A percentile compares a stretch with the other conserved stretches of the same genome.
Conservation (phyloP, 2,797 vertebrate genomes). For the Halcyon smyrnensis region DNA sequence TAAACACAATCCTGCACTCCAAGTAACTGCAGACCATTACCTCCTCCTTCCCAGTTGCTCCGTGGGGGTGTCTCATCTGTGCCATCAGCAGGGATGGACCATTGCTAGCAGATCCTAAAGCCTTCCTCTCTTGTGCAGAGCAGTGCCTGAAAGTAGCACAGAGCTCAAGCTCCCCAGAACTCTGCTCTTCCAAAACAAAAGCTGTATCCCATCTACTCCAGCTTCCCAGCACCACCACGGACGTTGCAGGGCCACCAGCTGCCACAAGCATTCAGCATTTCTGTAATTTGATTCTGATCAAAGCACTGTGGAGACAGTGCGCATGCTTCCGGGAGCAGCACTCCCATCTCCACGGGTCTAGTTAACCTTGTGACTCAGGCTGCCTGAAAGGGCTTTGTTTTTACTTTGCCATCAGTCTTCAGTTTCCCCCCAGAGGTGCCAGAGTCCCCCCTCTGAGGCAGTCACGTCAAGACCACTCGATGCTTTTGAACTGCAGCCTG, state of each 20-base stretch:
- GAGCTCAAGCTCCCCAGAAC: neutral
- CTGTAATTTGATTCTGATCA: neutral
- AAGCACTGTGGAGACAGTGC: neutral
- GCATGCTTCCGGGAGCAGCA: neutral
- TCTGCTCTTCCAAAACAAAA: neutral
- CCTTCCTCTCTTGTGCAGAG: neutral
- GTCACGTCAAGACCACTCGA: neutral
- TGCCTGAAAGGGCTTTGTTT: neutral
- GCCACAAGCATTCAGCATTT: neutral
- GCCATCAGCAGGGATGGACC: neutral
- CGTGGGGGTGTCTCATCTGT: neutral
- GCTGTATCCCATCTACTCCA: neutral
- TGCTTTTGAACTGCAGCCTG: neutral
- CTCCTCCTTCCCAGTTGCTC: neutral
- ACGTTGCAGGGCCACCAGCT: neutral
- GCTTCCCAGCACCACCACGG: neutral
- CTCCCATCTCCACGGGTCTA: neutral
- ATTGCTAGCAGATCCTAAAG: neutral
- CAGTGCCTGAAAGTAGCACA: neutral
- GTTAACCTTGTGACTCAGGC: neutral
- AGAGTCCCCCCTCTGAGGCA: neutral
- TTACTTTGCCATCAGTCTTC: neutral
- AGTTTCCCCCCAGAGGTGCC: neutral
- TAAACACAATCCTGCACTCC: neutral
- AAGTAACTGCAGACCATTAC: neutral